Base-by-base conservation (phyloP, 2,113 vertebrate genomes). In the Leucosticte australis region DNA sequence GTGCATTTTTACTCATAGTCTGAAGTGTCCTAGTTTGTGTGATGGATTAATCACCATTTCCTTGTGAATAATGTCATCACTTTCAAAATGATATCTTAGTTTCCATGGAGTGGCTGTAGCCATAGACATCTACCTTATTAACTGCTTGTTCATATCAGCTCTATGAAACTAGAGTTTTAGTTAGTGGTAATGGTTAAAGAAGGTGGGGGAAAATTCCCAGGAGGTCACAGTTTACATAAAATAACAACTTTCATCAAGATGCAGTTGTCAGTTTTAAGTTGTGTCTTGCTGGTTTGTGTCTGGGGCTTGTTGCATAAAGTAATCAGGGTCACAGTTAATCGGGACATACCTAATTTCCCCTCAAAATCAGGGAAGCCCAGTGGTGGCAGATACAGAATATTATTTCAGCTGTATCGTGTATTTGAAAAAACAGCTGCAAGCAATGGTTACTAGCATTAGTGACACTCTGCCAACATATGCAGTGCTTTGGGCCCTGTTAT, bases 21-120 rank as follows among this genome's bases (percentile, higher is more conserved):
- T 89, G 71, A 92, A 82, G 33, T 89, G 70, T 81, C 79, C 60
- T 77, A 52, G 33, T 89, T 94, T 80, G 50, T 74, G 31, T 90
- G 90, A 90, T 90, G 73, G 88, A 95, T 94, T 95, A 94, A 92
- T 96, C 87, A 94, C 44, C 20, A 7, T 89, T 90, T 93, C 76
- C 65, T 55, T 79, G 31, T 86, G 68, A 90, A 42, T 78, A 90
- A 63, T 90, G 75, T 92, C 79, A 93, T 81, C 31, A 9, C 52
- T 90, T 96, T 63, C 59, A 90, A 81, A 93, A 86, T 83, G 81
- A 83, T 88, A 46, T 63, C 65, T 80, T 86, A 42, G 55, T 93
- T 90, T 95, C 56, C 71, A 44, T 1, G 42, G 59, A 86, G 41
- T 2, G 1, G n/a, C 68, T 89, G 79, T 93, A 93, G 76, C 35